Percentiles rank a stretch among this genome's conserved stretches.
Evolutionary conservation across 2,797 vertebrate genomes (phyloP).

Genomic region (Danio jaintianensis): DNA sequence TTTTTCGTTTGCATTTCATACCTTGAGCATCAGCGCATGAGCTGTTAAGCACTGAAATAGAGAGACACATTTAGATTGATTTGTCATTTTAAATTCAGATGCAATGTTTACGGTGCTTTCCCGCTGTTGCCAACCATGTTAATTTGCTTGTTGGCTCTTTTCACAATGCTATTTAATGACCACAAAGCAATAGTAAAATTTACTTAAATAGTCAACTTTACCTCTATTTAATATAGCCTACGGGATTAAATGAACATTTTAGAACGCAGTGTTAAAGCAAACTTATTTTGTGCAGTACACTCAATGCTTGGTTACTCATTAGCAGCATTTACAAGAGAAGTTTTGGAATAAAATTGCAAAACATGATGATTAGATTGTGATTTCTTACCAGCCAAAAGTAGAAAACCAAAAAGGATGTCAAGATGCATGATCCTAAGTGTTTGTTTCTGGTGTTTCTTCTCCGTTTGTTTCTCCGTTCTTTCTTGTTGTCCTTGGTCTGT

Average conservation of each 20-base stretch:
- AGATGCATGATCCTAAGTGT: slow-evolving; percentile 23
- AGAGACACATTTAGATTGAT: neutral
- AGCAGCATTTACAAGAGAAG: neutral
- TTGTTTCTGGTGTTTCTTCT: neutral
- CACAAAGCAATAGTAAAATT: neutral
- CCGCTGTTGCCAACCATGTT: too few relatives aligned
- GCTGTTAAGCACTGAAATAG: slow-evolving; percentile 19
- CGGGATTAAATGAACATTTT: neutral
- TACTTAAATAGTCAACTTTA: too few relatives aligned
- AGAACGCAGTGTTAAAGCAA: neutral
- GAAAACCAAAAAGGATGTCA: slow-evolving; percentile 31
- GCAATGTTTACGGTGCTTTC: neutral
- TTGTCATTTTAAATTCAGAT: neutral
- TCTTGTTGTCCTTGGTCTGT: neutral
- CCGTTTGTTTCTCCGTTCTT: too few relatives aligned
- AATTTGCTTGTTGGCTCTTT: neutral
- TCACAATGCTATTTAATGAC: neutral
- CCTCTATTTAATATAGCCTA: neutral
- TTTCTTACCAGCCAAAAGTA: slow-evolving; percentile 57
- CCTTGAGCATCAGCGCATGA: neutral
- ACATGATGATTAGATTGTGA: neutral
- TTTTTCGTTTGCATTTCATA: slow-evolving; percentile 1
- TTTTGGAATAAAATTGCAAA: neutral
- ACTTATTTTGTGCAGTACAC: neutral
- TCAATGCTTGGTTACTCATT: neutral